A percentile compares a stretch with the other conserved stretches of the same genome.
These are phyloP conservation scores for Heliconius cydno DNA, from an alignment of 2,888 invertebrate species.

Conservation along the genomic window DNA sequence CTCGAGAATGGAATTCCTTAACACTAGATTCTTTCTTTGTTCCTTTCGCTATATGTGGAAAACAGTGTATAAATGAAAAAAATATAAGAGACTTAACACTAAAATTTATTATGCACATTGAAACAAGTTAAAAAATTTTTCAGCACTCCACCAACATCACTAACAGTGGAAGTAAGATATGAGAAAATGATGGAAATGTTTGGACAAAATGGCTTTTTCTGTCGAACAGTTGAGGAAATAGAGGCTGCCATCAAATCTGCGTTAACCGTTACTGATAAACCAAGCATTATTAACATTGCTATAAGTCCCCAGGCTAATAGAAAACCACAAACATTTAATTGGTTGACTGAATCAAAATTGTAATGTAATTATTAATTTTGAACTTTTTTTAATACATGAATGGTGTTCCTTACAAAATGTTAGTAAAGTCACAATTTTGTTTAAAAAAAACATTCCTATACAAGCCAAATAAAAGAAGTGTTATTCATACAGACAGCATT, in stretches of 20 bases:
- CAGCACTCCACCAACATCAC: constrained; percentile 93
- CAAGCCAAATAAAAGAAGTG: not conserved
- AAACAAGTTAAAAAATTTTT: constrained; percentile 39
- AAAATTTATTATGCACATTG: not conserved
- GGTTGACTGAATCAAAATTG: constrained; percentile 96
- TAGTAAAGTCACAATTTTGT: constrained; percentile 65
- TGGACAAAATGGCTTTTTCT: constrained; percentile 91
- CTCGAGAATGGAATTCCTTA: no score
- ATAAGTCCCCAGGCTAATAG: constrained; percentile 94
- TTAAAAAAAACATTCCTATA: not conserved
- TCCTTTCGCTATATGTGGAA: no score
- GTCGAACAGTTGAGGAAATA: constrained; percentile 90
- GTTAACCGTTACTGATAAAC: constrained; percentile 87
- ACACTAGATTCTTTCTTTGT: no score
- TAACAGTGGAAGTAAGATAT: constrained; percentile 91
- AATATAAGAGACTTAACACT: not conserved
- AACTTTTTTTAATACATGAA: not conserved
- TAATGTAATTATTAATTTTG: constrained; percentile 65
- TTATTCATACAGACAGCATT: no score
- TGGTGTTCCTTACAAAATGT: constrained; percentile 84
- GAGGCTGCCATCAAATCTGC: constrained; percentile 87
- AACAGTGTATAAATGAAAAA: no score
- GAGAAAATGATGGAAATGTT: constrained; percentile 96
- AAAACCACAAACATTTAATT: constrained; percentile 94
- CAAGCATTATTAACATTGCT: constrained; percentile 94